Percentiles rank a stretch among this genome's conserved stretches.
Evolutionary conservation across 2,113 vertebrate species (phyloP).

Genomic region (Ptilonorhynchus violaceus): DNA sequence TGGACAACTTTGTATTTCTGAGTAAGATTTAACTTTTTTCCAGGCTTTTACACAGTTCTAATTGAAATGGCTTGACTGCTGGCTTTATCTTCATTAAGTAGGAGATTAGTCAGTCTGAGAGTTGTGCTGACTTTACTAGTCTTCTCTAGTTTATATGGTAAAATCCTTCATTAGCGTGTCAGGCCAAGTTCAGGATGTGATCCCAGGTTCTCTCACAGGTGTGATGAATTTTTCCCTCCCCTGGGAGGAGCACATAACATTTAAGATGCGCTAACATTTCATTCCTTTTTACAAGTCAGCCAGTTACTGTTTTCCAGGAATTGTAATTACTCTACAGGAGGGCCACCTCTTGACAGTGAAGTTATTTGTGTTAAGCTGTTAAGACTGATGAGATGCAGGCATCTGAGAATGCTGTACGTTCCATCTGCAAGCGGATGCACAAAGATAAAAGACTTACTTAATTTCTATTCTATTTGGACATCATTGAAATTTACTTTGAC

Average conservation of each 20-base stretch:
- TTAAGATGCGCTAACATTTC: background rate
- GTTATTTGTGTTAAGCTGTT: background rate
- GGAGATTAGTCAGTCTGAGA: background rate
- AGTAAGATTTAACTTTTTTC: background rate
- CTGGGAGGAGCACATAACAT: background rate
- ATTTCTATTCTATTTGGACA: slow-evolving; percentile 35
- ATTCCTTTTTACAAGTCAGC: background rate
- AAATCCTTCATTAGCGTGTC: background rate
- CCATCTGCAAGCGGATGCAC: slow-evolving; percentile 24
- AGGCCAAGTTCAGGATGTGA: background rate
- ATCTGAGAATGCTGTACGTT: slow-evolving; percentile 14
- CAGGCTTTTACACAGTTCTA: background rate
- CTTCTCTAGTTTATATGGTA: background rate
- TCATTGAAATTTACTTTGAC: slow-evolving; percentile 35
- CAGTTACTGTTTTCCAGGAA: background rate
- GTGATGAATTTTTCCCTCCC: background rate
- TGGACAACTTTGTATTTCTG: background rate
- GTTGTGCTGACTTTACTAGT: background rate
- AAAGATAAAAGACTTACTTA: slow-evolving; percentile 42
- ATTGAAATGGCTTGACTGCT: background rate
- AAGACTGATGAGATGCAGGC: slow-evolving; percentile 13
- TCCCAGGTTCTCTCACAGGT: background rate
- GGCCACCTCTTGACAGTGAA: background rate
- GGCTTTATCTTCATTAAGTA: background rate
- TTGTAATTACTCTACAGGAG: background rate